Evolutionary conservation across 2,888 invertebrate species (phyloP).

Genomic region (Drosophila multiciliata): DNA sequence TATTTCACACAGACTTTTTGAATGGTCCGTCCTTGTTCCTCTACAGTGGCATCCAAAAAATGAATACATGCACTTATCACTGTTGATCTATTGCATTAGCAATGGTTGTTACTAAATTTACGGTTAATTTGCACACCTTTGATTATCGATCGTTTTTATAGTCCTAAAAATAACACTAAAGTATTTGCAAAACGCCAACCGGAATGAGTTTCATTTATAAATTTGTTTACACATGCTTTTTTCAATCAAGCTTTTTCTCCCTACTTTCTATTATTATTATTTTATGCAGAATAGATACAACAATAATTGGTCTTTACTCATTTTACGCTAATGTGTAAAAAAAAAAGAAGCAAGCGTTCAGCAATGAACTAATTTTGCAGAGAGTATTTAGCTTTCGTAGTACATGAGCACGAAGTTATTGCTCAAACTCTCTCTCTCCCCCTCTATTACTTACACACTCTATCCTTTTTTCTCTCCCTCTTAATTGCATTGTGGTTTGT

Average conservation of each 20-base stretch:
- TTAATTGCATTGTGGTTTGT: slow-evolving; percentile 29
- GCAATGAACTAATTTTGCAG: slow-evolving; percentile 17
- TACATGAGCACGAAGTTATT: slow-evolving; percentile 6
- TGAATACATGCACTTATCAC: slow-evolving; percentile 23
- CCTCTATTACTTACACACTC: neutral
- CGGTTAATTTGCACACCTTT: neutral
- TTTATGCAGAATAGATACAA: neutral
- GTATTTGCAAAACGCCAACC: neutral
- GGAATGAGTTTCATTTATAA: neutral
- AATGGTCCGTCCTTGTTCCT: slow-evolving; percentile 58
- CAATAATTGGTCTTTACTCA: neutral
- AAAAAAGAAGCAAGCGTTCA: slow-evolving; percentile 11
- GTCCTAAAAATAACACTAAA: slow-evolving; percentile 2
- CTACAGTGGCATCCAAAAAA: slow-evolving; percentile 34
- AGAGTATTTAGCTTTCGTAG: slow-evolving; percentile 39
- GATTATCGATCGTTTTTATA: slow-evolving; percentile 16
- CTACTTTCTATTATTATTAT: neutral
- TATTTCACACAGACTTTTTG: slow-evolving; percentile 55
- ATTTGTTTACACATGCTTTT: neutral
- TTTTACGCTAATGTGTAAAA: neutral
- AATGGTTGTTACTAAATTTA: slow-evolving; percentile 1
- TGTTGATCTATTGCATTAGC: neutral
- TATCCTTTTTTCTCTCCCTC: slow-evolving; percentile 4
- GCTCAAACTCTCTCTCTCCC: slow-evolving; percentile 7
- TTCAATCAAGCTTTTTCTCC: neutral